Base-by-base conservation (phyloP, 2,113 vertebrate genomes). In the Neomonachus schauinslandi region DNA sequence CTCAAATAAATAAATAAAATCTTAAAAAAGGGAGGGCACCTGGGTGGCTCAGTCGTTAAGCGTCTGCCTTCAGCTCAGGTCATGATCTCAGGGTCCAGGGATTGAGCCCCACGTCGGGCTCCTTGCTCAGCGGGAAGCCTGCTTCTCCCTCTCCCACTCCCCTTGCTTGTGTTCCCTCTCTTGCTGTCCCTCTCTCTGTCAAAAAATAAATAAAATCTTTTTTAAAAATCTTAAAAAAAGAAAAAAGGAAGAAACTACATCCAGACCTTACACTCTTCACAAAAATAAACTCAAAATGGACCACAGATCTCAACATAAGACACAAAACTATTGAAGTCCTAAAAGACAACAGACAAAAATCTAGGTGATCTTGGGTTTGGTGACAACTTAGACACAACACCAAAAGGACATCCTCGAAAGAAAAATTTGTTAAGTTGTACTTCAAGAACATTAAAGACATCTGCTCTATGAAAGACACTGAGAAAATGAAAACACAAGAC, bases 81-180 rank as follows among this genome's bases (percentile, higher is more conserved):
- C 61, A 63, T 63, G 57, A 57, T 57, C 57, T 2, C 19, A 7
- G 6, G 57, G 19, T 57, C 57, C 57, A 0, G 57, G 57, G 57
- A 57, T 57, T 0, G 2, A 21, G 2, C 21, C 57, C 55, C 6
- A 8, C 57, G 0, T 21, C 57, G 0, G 57, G 57, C 19, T 31
- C 63, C 28, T 5, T 14, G 63, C 63, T 31, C 63, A 31, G 13
- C 3, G 63, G 28, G 63, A 28, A 14, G 13, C 63, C 63, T 15
- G 28, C 28, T 65, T 14, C 61, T 65, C 61, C 51, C 51, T 51
- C 51, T 14, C 51, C 13, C 28, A 31, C 26, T 31, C 26, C 61
- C 61, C 61, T 28, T 51, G 63, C 63, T 65, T 65, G 13, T 65
- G 2, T 4, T 65, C 14, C 13, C 51, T 51, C 51, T 51, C 51